phyloP scores from a whole-genome alignment of 2,888 invertebrate genomes.

The Thumatha senex region DNA sequence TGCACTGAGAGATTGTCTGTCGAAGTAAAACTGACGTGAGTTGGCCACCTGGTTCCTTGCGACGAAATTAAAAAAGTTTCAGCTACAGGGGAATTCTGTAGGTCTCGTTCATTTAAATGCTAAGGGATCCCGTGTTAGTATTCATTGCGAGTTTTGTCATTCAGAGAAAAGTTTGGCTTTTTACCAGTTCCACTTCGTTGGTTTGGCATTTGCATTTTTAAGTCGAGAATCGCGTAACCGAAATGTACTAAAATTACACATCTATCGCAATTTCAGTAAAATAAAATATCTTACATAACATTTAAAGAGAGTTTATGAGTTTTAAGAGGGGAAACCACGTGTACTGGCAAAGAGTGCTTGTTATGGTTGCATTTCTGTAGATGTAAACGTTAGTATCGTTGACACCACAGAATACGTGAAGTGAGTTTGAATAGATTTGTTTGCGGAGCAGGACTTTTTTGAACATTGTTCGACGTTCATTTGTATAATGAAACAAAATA shows the following conservation, averaged over 20 bases:
- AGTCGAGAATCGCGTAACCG: constrained; percentile 14
- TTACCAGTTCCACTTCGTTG: constrained; percentile 49
- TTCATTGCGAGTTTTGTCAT: constrained; percentile 76
- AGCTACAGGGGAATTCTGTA: constrained; percentile 63
- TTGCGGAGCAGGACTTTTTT: no score
- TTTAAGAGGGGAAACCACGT: no score
- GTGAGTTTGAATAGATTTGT: no score
- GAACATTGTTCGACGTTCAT: no score
- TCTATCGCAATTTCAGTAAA: not conserved
- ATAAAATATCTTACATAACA: no score
- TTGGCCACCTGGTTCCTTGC: constrained; percentile 73
- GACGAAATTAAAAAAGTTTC: constrained; percentile 81
- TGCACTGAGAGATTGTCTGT: constrained; percentile 59
- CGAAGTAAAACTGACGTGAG: constrained; percentile 67
- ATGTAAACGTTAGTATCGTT: no score
- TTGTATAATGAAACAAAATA: no score
- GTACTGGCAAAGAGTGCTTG: no score
- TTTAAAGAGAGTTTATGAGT: no score
- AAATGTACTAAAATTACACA: no score
- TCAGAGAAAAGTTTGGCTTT: constrained; percentile 65
- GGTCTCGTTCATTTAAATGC: constrained; percentile 77
- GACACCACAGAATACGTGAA: no score
- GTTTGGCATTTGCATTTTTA: constrained; percentile 37
- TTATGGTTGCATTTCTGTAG: no score
- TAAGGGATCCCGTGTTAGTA: constrained; percentile 73